phyloP scores from a whole-genome alignment of 2,113 vertebrate species.

The Hydrolagus affinis region DNA sequence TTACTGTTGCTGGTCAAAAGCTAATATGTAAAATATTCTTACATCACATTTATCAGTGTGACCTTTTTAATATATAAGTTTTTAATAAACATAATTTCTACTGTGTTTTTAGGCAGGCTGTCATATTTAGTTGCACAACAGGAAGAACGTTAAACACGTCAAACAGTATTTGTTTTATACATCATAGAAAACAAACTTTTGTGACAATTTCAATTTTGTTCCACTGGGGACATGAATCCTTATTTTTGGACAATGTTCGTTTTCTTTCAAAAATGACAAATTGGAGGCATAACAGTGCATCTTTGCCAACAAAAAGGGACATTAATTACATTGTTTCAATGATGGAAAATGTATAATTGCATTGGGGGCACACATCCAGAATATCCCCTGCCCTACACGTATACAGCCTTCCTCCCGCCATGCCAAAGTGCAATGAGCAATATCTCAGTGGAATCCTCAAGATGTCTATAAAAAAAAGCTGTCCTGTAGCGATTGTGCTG shows the following conservation, averaged over 20 bases:
- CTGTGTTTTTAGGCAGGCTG: background rate
- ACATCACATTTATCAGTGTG: background rate
- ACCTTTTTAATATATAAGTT: background rate
- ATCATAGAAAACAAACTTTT: background rate
- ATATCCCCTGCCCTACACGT: background rate
- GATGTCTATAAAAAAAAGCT: background rate
- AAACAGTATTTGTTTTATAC: background rate
- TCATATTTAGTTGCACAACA: constrained; percentile 3
- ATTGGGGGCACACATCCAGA: background rate
- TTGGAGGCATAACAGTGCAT: background rate
- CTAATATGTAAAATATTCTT: background rate
- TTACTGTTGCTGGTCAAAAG: too few species aligned
- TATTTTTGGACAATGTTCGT: background rate
- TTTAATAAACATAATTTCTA: constrained; percentile 1
- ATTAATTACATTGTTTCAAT: background rate
- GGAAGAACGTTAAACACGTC: background rate
- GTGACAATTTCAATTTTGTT: background rate
- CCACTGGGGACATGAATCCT: background rate
- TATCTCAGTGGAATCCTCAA: background rate
- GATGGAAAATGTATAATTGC: constrained; percentile 8
- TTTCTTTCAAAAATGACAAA: background rate
- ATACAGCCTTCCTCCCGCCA: too few species aligned
- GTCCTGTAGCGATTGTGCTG: background rate
- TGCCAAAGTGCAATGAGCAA: too few species aligned
- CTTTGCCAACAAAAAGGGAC: background rate